These are phyloP conservation scores for Auanema sp. DNA, from an alignment of 2,888 invertebrate genomes.

Conservation along the genomic window DNA sequence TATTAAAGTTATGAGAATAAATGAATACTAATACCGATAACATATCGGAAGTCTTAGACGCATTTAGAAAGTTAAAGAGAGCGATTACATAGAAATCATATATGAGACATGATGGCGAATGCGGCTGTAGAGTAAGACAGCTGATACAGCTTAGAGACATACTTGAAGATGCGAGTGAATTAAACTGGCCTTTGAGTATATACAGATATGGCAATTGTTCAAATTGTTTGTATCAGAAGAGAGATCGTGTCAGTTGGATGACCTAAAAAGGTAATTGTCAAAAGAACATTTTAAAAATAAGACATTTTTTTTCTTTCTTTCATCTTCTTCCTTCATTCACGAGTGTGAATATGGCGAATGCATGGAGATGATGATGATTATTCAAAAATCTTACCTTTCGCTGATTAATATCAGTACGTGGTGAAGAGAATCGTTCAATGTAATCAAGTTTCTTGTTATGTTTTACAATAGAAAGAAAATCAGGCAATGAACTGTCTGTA, in stretches of 20 bases:
- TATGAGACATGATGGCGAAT: no score
- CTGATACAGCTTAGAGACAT: no score
- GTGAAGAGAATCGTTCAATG: slow-evolving; percentile 51
- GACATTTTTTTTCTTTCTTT: neutral
- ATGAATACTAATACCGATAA: no score
- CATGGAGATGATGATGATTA: slow-evolving; percentile 1
- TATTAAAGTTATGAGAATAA: no score
- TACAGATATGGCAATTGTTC: neutral
- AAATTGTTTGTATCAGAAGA: slow-evolving; percentile 21
- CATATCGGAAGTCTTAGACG: no score
- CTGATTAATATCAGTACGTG: slow-evolving; percentile 43
- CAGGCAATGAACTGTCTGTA: slow-evolving; percentile 44
- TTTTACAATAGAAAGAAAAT: slow-evolving; percentile 50
- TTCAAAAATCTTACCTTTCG: slow-evolving; percentile 30
- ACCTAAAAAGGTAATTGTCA: slow-evolving; percentile 17
- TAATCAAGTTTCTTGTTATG: slow-evolving; percentile 47
- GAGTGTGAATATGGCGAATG: no score
- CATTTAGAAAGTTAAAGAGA: no score
- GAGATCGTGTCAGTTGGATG: slow-evolving; percentile 36
- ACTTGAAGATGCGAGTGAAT: no score
- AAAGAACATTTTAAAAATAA: slow-evolving; percentile 1
- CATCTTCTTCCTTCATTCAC: neutral
- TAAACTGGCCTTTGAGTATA: no score
- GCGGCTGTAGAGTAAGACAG: no score
- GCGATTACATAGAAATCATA: no score